Percentiles rank a stretch among this genome's conserved stretches.
phyloP scores from a whole-genome alignment of 2,888 invertebrate genomes.

The Aproaerema taeniolella region DNA sequence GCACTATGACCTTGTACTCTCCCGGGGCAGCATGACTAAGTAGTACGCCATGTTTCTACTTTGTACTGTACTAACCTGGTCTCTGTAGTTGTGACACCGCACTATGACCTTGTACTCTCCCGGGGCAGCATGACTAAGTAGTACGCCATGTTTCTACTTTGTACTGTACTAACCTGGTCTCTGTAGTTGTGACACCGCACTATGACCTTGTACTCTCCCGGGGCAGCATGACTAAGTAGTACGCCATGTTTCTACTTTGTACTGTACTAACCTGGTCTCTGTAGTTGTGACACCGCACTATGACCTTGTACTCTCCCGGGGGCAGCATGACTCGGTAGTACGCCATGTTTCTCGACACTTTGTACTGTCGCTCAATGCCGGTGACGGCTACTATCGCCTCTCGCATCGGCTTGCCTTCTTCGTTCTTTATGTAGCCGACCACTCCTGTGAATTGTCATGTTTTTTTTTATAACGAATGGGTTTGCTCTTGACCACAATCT shows the following conservation, averaged over 20 bases:
- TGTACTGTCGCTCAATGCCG: conserved; percentile 74
- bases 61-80: too few species aligned
- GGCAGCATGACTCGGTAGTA: conserved; percentile 84
- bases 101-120: too few species aligned
- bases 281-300: conserved; percentile 80
- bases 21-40: too few species aligned
- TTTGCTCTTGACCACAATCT: too few species aligned
- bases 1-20: too few species aligned
- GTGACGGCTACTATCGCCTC: conserved; percentile 84
- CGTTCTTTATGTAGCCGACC: conserved; percentile 83
- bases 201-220: conserved; percentile 80
- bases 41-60: too few species aligned
- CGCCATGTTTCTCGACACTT: conserved; percentile 82
- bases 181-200: conserved; percentile 80
- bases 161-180: conserved; percentile 57
- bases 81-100: too few species aligned
- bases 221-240: conserved; percentile 84
- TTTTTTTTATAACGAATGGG: too few species aligned
- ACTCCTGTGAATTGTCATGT: conserved; percentile 77
- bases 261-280: conserved; percentile 61
- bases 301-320: conserved; percentile 80
- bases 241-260: conserved; percentile 83
- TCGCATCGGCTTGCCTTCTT: conserved; percentile 79
- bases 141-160: too few species aligned
- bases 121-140: too few species aligned